Conservation (phyloP, 2,113 vertebrate genomes). For the Echinops telfairi region DNA sequence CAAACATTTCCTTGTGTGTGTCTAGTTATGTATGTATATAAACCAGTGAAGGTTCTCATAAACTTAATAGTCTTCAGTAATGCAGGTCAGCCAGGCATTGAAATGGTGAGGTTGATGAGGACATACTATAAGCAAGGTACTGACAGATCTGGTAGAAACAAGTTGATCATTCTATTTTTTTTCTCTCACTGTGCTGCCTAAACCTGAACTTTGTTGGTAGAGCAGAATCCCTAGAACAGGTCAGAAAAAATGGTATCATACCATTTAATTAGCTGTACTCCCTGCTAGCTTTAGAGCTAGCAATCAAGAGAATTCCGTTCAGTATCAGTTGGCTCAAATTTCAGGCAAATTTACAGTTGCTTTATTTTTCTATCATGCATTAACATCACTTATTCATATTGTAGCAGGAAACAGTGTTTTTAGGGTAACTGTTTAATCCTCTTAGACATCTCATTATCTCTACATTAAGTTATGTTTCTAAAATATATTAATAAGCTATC, state of each 20-base stretch:
- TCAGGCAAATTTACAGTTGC: neutral
- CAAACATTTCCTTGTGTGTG: neutral
- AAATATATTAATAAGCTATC: neutral
- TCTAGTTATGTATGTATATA: neutral
- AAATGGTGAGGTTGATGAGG: neutral
- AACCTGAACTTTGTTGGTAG: neutral
- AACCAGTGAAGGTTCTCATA: neutral
- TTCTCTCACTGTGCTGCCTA: neutral
- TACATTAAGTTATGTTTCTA: neutral
- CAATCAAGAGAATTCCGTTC: neutral
- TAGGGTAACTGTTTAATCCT: neutral
- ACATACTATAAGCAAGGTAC: neutral
- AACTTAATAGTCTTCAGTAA: neutral
- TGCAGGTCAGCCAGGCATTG: neutral
- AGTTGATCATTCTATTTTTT: neutral
- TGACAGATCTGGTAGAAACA: neutral
- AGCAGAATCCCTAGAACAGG: neutral
- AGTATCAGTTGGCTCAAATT: neutral
- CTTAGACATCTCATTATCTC: neutral
- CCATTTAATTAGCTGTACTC: neutral
- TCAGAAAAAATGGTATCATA: neutral
- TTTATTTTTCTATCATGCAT: constrained; percentile 35
- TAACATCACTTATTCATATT: constrained; percentile 46
- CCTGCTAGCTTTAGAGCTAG: neutral
- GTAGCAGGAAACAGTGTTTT: neutral